A percentile compares a stretch with the other conserved stretches of the same genome.
phyloP scores from a whole-genome alignment of 2,113 vertebrate species.

The Ictalurus punctatus region DNA sequence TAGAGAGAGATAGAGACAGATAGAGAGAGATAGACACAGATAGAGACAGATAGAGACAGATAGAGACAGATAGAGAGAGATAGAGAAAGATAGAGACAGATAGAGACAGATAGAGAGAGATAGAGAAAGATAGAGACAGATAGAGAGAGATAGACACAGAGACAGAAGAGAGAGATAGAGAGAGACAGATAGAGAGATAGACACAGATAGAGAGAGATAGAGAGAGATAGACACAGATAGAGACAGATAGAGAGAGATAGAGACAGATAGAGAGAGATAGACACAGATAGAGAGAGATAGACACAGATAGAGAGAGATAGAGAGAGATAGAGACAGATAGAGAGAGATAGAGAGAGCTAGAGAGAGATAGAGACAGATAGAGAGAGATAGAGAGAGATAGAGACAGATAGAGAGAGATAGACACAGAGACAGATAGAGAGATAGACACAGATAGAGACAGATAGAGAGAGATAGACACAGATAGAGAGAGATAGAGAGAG shows the following conservation, averaged over 20 bases:
- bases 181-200: too few relatives aligned
- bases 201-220: background rate
- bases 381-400: background rate
- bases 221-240: background rate
- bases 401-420: background rate
- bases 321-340: background rate
- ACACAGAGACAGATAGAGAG: background rate
- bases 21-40: background rate
- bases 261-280: background rate
- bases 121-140: background rate
- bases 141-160: background rate
- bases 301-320: background rate
- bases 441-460: background rate
- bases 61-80: background rate
- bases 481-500: background rate
- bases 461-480: background rate
- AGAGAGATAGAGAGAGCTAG: background rate
- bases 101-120: background rate
- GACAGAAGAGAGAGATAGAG: background rate
- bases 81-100: too few relatives aligned
- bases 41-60: background rate
- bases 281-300: too few relatives aligned
- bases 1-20: background rate
- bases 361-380: background rate
- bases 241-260: background rate